Evolutionary conservation across 2,113 vertebrate species (phyloP), one percentile per base, ranked within the genome.

Genomic region (Chauna torquata): DNA sequence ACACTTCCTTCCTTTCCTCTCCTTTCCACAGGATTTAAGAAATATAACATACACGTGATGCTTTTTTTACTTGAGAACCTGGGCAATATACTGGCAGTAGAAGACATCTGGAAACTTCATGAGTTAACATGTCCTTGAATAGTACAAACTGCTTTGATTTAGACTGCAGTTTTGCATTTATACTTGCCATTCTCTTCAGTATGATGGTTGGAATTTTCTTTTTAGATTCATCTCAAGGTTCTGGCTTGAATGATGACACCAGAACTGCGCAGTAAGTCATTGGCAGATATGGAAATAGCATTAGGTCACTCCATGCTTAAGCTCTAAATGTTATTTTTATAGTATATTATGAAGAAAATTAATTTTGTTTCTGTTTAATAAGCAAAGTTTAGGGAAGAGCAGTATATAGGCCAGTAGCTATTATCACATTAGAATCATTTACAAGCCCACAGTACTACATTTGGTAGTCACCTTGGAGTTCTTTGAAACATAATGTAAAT

Each of bases 81-180:
- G 38, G 28, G 12, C 19, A 50, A 74, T 86, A 64, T 62, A 45
- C 54, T 52, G 27, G 23, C 50, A 55, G 78, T 40, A 22, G 59
- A 40, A 40, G 9, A 47, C 17, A 47, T 78, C 44, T 85, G 74
- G 75, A 90, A 91, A 76, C 54, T 72, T 64, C 2, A 47, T 34
- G 47, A 68, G 12, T 81, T 90, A 84, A 36, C 52, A 18, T 44
- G 40, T 64, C 44, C 70, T 92, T 54, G 74, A 86, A 34, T 57
- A 82, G 32, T 61, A 61, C 11, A 76, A 59, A 32, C 34, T 78
- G 40, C 74, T 94, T 88, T 88, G 79, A 86, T 77, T 95, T 54
- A 89, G 47, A 15, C 42, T 88, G 76, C 32, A 58, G 20, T 55
- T 94, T 84, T 52, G 13, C 27, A 49, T 76, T n/a, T 55, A 64